Evolutionary conservation across 1,140 invertebrate genomes (phyloP).

Genomic region (Caenorhabditis latens): DNA sequence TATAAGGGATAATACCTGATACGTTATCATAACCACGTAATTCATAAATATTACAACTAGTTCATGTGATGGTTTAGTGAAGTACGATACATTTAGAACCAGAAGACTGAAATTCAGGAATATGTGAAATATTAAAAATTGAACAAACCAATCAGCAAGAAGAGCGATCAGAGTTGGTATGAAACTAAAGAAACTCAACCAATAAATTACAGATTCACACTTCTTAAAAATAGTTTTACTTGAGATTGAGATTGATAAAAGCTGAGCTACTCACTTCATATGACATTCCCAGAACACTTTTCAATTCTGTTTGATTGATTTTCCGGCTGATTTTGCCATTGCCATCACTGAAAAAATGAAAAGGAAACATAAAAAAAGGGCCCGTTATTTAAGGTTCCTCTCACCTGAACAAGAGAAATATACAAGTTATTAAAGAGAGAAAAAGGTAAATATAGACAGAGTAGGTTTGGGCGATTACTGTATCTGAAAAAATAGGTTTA

Average conservation of each 20-base stretch:
- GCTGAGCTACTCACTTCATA: background rate
- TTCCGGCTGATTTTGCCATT: background rate
- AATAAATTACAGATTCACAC: background rate
- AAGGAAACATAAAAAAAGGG: background rate
- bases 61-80: background rate
- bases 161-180: background rate
- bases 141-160: background rate
- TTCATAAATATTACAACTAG: background rate
- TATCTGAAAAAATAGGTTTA: background rate
- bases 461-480: background rate
- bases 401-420: background rate
- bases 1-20: background rate
- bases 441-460: background rate
- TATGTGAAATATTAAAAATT: background rate
- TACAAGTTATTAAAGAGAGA: background rate
- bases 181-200: background rate
- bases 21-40: background rate
- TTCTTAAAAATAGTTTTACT: background rate
- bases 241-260: background rate
- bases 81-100: background rate
- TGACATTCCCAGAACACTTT: background rate
- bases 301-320: background rate
- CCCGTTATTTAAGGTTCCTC: background rate
- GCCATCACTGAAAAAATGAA: background rate
- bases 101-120: background rate